Percentiles rank a stretch among this genome's conserved stretches.
Conservation (phyloP, 2,797 vertebrate species). For the Apogon talboti region DNA sequence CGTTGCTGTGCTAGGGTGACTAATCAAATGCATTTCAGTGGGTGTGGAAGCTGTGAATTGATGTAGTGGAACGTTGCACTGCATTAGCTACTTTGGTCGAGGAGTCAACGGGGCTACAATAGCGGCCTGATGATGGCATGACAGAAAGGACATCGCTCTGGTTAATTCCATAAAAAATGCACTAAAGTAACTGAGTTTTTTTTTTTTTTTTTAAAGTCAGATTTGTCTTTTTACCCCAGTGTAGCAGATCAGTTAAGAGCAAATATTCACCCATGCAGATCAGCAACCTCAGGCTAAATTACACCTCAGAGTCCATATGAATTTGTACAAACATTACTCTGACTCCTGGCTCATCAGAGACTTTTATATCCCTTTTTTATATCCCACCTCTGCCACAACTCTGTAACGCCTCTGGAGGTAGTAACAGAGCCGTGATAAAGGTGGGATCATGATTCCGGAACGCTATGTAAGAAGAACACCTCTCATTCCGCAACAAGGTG, state of each 20-base stretch:
- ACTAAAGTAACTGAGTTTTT: not conserved
- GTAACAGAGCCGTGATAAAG: too few species aligned
- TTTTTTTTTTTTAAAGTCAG: not conserved
- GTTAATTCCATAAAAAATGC: slow-evolving; percentile 9
- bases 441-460: too few species aligned
- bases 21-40: slow-evolving; percentile 79
- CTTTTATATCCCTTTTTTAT: not conserved
- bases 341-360: not conserved
- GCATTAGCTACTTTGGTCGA: slow-evolving; percentile 55
- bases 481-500: too few species aligned
- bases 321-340: slow-evolving; percentile 10
- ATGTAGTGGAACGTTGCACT: slow-evolving; percentile 63
- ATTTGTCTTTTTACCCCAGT: not conserved
- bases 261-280: slow-evolving; percentile 20
- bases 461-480: too few species aligned
- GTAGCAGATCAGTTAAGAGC: slow-evolving; percentile 13
- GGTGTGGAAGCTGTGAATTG: slow-evolving; percentile 68
- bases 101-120: slow-evolving; percentile 44
- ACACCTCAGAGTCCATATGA: slow-evolving; percentile 6
- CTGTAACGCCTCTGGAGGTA: too few species aligned
- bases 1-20: slow-evolving; percentile 71
- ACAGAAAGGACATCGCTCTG: slow-evolving; percentile 30
- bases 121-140: slow-evolving; percentile 23
- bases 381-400: too few species aligned
- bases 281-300: slow-evolving; percentile 15